These are phyloP conservation scores for Podarcis siculus DNA, from an alignment of 2,797 vertebrate species.

Conservation along the genomic window DNA sequence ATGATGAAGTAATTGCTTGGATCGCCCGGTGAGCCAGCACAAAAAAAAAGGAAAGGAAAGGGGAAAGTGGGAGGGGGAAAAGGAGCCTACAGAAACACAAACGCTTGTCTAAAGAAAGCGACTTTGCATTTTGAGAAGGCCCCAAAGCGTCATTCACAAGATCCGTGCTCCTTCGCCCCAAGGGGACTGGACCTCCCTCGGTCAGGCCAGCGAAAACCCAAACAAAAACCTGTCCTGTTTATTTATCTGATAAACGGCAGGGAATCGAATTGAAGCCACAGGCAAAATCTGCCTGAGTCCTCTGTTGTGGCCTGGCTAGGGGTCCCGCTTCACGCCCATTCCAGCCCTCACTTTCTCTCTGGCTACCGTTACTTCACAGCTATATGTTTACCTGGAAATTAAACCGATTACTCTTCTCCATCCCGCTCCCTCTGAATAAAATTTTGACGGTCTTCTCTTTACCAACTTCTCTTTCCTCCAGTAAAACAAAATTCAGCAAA, in stretches of 20 bases:
- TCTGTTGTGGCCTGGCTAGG: not conserved
- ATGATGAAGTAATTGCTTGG: not conserved
- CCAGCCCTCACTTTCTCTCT: not conserved
- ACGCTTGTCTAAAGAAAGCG: not conserved
- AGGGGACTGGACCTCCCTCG: not conserved
- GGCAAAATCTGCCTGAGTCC: not conserved
- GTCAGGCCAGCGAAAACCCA: no score
- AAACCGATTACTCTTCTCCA: not conserved
- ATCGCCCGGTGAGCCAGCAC: not conserved
- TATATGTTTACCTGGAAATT: not conserved
- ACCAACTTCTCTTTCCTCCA: no score
- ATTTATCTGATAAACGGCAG: not conserved
- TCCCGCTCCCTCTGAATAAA: not conserved
- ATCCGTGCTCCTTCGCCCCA: not conserved
- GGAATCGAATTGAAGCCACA: not conserved
- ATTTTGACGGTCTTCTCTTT: no score
- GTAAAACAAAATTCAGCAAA: not conserved
- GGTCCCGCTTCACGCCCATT: not conserved
- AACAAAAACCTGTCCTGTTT: not conserved
- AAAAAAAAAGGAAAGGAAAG: not conserved
- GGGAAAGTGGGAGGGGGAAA: no score
- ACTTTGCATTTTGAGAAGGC: not conserved
- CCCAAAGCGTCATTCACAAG: not conserved
- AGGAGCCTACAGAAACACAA: not conserved
- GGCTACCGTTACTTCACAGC: not conserved